These are phyloP conservation scores for Perca schrenkii DNA, from an alignment of 2,113 vertebrate species.

Conservation along the genomic window DNA sequence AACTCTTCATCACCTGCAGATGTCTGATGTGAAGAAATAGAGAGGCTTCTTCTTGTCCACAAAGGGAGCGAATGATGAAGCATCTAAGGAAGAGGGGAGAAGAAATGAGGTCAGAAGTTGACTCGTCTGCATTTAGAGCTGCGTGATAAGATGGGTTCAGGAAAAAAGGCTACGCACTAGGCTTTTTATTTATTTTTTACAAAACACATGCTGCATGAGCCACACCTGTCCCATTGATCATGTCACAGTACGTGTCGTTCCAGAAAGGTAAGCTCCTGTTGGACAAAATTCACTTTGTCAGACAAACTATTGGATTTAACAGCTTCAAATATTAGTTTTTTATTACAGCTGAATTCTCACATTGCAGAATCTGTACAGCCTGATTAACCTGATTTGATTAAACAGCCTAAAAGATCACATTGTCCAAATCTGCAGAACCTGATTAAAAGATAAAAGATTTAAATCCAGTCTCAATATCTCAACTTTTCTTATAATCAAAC, in stretches of 20 bases:
- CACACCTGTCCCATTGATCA: slow-evolving; percentile 96
- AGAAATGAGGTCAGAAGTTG: background rate
- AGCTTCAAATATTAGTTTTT: background rate
- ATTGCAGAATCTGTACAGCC: background rate
- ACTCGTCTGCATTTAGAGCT: background rate
- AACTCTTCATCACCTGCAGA: slow-evolving; percentile 90
- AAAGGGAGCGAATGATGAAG: slow-evolving; percentile 91
- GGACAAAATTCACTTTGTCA: slow-evolving; percentile 33
- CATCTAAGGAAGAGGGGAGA: slow-evolving; percentile 83
- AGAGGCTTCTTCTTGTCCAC: slow-evolving; percentile 84
- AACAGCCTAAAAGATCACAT: background rate
- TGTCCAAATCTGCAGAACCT: background rate
- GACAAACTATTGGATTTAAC: background rate
- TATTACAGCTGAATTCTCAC: background rate
- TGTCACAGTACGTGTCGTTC: slow-evolving; percentile 87
- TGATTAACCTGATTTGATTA: slow-evolving; percentile 15
- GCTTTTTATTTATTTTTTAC: background rate
- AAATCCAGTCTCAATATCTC: background rate
- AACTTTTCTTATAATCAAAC: slow-evolving; percentile 46
- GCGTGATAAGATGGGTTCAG: background rate
- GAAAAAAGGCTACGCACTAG: background rate
- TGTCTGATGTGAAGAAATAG: slow-evolving; percentile 93
- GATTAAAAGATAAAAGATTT: background rate
- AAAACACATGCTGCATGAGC: background rate
- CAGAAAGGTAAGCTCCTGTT: slow-evolving; percentile 88